A percentile compares a stretch with the other conserved stretches of the same genome.
Evolutionary conservation across 2,113 vertebrate genomes (phyloP).

Genomic region (Circaetus gallicus): DNA sequence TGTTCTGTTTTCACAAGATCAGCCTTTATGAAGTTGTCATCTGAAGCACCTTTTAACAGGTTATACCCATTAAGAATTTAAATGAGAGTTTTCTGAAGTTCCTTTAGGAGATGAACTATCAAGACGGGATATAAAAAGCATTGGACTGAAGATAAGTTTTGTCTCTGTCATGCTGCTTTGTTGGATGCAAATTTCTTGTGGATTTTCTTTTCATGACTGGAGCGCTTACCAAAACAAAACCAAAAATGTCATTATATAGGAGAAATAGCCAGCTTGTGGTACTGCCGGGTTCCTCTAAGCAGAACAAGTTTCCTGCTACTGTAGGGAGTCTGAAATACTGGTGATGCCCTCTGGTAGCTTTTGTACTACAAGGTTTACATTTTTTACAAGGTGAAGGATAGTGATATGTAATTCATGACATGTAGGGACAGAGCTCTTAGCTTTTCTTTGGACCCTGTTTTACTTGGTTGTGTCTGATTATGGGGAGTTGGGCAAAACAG

Average conservation of each 20-base stretch:
- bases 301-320: not conserved
- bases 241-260: not conserved
- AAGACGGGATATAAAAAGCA: not conserved
- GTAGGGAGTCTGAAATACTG: not conserved
- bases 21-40: constrained; percentile 44
- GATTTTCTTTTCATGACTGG: not conserved
- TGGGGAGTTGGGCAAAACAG: not conserved
- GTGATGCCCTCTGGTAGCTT: not conserved
- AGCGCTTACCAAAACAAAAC: not conserved
- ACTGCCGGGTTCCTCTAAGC: not conserved
- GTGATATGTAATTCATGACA: not conserved
- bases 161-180: not conserved
- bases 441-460: not conserved
- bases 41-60: constrained; percentile 24
- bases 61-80: constrained; percentile 7
- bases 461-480: not conserved
- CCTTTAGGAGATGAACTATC: not conserved
- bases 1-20: constrained; percentile 37
- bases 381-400: not conserved
- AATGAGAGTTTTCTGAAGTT: constrained; percentile 9
- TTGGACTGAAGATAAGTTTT: not conserved
- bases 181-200: not conserved
- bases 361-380: not conserved
- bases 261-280: not conserved
- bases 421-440: not conserved